phyloP scores from a whole-genome alignment of 2,888 invertebrate species.

The Xestoiulus laeticollis region DNA sequence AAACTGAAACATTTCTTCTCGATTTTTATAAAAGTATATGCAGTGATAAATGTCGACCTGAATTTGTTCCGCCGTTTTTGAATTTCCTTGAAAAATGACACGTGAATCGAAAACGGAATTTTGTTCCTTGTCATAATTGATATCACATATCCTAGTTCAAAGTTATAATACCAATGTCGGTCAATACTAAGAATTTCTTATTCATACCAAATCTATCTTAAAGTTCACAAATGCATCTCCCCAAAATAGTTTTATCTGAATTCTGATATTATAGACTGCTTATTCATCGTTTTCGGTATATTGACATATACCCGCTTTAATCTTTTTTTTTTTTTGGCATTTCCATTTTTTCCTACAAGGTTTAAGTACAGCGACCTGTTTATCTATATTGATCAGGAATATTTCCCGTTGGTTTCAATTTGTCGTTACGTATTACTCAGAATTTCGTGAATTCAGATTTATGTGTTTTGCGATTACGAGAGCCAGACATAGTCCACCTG shows the following conservation, averaged over 20 bases:
- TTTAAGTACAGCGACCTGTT: not conserved
- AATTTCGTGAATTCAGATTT: constrained; percentile 2
- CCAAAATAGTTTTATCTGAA: not conserved
- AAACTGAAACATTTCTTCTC: no score
- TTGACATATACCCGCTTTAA: not conserved
- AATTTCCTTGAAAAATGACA: not conserved
- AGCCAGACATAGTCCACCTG: not conserved
- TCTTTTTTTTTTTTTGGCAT: not conserved
- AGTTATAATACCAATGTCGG: not conserved
- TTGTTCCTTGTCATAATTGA: not conserved
- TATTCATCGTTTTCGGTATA: not conserved
- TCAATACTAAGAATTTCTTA: not conserved
- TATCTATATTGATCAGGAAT: not conserved
- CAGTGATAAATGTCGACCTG: not conserved
- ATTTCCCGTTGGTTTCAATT: not conserved
- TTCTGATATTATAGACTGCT: not conserved
- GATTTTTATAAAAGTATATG: no score
- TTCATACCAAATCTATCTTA: not conserved
- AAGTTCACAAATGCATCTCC: not conserved
- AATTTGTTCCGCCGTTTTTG: not conserved
- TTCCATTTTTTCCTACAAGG: not conserved
- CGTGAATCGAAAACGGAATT: not conserved
- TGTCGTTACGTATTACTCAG: not conserved
- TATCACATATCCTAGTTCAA: not conserved
- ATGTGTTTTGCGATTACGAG: not conserved